Evolutionary conservation across 2,797 vertebrate species (phyloP), one percentile per base, ranked within the genome.

Genomic region (Sitta carolinensis): DNA sequence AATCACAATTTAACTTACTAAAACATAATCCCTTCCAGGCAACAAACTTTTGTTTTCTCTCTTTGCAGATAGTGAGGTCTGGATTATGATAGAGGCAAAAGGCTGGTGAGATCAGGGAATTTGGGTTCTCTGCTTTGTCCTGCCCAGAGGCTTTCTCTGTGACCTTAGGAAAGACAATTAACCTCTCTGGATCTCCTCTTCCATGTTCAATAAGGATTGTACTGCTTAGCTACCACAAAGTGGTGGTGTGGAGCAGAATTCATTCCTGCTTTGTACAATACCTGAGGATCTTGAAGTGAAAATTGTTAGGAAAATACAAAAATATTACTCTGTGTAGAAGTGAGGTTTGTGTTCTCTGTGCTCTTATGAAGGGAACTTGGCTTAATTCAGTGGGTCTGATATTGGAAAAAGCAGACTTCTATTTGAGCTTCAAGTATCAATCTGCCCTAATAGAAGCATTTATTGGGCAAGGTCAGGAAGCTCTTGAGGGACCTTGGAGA

Each of bases 211-310:
- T 57, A 85, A 89, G 73, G 57, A 64, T 91, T 87, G 51, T 94
- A 81, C 89, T 95, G 30, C 86, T 96, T 54, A 72, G 43, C 61
- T 90, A 90, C 94, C 95, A 94, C 91, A 90, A 85, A 93, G 94
- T 84, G 95, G 92, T 96, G 83, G 50, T 96, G 74, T 96, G 90
- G 96, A 97, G 95, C 85, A 95, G 83, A 96, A 86, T 94, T 84
- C 27, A n/a, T 79, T 75, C 74, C 48, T 74, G 36, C 77, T 93
- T 73, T 81, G 57, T 66, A 67, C n/a, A 47, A 38, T 67, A 90
- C 70, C 78, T 90, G 70, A 70, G 80, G 87, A 81, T 89, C 54
- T 68, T 82, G 20, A 52, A 89, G 85, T 79, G 58, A 62, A 87
- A 93, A 74, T 61, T 55, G 22, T 82, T 93, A 87, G 30, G 50